Percentiles rank a stretch among this genome's conserved stretches.
phyloP scores from a whole-genome alignment of 2,888 invertebrate genomes.

The Hydroisotoma schaefferi region DNA sequence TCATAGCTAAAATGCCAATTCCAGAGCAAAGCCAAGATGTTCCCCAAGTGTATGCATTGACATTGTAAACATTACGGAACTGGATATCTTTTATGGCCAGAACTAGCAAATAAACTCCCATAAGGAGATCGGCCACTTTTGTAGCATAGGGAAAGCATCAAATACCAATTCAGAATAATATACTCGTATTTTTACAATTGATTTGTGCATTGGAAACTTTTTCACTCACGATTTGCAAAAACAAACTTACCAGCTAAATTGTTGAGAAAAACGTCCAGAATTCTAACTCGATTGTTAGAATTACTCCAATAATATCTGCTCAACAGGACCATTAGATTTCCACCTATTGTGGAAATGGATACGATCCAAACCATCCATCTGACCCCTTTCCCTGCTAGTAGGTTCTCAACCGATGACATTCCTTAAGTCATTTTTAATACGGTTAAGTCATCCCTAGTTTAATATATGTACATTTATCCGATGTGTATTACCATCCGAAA shows the following conservation, averaged over 20 bases:
- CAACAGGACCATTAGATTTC: slow-evolving; percentile 64
- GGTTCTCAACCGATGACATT: slow-evolving; percentile 61
- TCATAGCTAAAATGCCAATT: slow-evolving; percentile 63
- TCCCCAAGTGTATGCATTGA: slow-evolving; percentile 62
- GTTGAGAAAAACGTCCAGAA: slow-evolving; percentile 52
- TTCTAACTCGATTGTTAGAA: slow-evolving; percentile 48
- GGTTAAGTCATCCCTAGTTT: background rate
- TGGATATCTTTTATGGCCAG: slow-evolving; percentile 62
- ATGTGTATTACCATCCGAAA: slow-evolving; percentile 59
- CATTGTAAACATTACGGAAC: slow-evolving; percentile 60
- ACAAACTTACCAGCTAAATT: slow-evolving; percentile 60
- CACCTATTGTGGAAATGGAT: slow-evolving; percentile 59
- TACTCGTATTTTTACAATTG: too few relatives aligned
- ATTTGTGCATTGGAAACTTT: too few relatives aligned
- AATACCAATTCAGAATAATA: too few relatives aligned
- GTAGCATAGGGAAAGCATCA: slow-evolving; percentile 44
- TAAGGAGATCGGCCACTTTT: slow-evolving; percentile 63
- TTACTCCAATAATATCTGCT: slow-evolving; percentile 52
- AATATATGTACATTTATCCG: background rate
- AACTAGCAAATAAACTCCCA: slow-evolving; percentile 64
- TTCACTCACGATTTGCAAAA: background rate
- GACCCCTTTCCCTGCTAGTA: slow-evolving; percentile 60
- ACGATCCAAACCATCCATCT: slow-evolving; percentile 64
- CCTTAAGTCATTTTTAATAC: slow-evolving; percentile 50
- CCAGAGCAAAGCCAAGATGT: slow-evolving; percentile 63